Evolutionary conservation across 2,797 vertebrate species (phyloP).

Genomic region (Tenualosa ilisha): DNA sequence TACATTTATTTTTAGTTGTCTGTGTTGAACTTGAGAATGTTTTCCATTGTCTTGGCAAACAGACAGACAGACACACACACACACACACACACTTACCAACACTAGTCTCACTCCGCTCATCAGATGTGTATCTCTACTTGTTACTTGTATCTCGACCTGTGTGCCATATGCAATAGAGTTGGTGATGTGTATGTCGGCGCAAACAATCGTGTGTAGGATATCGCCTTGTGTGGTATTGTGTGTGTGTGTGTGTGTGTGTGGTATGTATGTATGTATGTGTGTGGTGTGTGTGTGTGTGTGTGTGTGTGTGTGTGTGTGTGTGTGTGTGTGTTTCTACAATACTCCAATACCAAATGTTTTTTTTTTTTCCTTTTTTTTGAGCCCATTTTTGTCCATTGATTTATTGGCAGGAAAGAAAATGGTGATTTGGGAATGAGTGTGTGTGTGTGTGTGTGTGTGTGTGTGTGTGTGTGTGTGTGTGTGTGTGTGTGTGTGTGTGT

Average conservation of each 20-base stretch:
- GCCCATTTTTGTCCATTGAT: background rate
- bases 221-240: no score
- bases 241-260: no score
- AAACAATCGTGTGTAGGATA: no score
- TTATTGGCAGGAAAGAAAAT: background rate
- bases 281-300: background rate
- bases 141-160: background rate
- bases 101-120: background rate
- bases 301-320: no score
- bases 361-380: background rate
- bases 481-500: background rate
- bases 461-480: background rate
- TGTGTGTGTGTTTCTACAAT: background rate
- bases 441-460: background rate
- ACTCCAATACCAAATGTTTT: no score
- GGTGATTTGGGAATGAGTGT: background rate
- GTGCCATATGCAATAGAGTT: background rate
- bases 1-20: conserved; percentile 2
- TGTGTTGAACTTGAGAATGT: background rate
- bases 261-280: no score
- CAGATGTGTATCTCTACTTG: background rate
- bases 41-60: background rate
- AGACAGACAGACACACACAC: background rate
- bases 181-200: no score
- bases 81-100: background rate